A percentile compares a stretch with the other conserved stretches of the same genome.
phyloP scores from a whole-genome alignment of 1,140 invertebrate species.

The Cherax destructor region DNA sequence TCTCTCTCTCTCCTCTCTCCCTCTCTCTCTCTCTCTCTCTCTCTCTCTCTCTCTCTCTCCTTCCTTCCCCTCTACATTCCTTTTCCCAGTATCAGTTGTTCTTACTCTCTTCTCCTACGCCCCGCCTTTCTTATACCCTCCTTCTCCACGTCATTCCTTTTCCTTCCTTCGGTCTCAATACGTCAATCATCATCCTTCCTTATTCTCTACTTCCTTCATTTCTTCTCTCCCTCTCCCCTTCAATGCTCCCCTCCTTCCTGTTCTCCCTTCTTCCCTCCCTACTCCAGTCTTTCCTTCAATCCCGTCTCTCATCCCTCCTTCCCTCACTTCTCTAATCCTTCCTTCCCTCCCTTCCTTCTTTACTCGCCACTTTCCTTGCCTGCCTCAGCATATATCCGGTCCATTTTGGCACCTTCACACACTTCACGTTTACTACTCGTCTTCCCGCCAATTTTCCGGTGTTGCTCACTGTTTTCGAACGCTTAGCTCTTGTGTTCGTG shows the following conservation, averaged over 20 bases:
- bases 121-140: neutral
- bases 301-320: neutral
- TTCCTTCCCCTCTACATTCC: neutral
- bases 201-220: neutral
- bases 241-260: neutral
- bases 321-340: neutral
- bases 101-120: neutral
- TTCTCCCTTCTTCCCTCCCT: neutral
- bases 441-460: too few relatives aligned
- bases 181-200: neutral
- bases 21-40: slow-evolving; percentile 22
- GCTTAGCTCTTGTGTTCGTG: too few relatives aligned
- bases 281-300: neutral
- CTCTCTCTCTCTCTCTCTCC: neutral
- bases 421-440: too few relatives aligned
- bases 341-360: neutral
- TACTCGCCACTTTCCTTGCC: slow-evolving; percentile 18
- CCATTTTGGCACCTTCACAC: too few relatives aligned
- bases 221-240: neutral
- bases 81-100: neutral
- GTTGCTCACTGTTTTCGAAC: too few relatives aligned
- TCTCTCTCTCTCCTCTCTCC: neutral
- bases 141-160: neutral
- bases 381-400: too few relatives aligned
- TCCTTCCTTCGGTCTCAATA: too few relatives aligned